These are phyloP conservation scores for Hylia prasina DNA, from an alignment of 2,113 vertebrate species.

Conservation along the genomic window DNA sequence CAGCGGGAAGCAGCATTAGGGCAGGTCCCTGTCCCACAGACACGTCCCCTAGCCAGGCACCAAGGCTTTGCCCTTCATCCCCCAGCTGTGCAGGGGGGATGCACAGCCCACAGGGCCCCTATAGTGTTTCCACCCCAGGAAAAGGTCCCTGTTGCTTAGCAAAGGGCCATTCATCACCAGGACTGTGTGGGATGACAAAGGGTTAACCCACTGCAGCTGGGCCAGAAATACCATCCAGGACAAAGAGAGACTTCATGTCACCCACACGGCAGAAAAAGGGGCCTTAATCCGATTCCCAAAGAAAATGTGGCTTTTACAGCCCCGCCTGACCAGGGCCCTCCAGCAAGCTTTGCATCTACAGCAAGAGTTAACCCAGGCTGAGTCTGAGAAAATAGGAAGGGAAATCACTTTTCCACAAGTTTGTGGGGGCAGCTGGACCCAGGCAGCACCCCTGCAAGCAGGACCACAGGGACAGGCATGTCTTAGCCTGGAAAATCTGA, in stretches of 20 bases:
- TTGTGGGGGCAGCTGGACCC: fast-evolving
- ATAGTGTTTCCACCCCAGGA: not conserved
- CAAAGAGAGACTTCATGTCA: slow-evolving; percentile 50
- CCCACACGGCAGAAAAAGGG: not conserved
- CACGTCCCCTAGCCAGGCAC: not conserved
- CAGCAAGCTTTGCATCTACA: not conserved
- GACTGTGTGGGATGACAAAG: not conserved
- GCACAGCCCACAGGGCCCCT: not conserved
- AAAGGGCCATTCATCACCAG: slow-evolving; percentile 1
- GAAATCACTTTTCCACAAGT: not conserved
- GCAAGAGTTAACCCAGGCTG: not conserved
- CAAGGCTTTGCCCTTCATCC: not conserved
- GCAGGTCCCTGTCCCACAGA: not conserved
- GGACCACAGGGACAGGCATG: fast-evolving
- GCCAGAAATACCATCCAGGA: slow-evolving; percentile 30
- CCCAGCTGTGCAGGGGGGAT: not conserved
- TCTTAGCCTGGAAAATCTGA: not conserved
- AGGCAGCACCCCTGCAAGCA: not conserved
- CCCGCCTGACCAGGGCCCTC: not conserved
- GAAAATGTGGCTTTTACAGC: slow-evolving; percentile 52
- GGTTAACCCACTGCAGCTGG: slow-evolving; percentile 51
- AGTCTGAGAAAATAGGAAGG: not conserved
- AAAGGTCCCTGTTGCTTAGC: not conserved
- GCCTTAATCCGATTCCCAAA: slow-evolving; percentile 52
- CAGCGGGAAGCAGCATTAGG: not conserved